Conservation (phyloP, 2,888 invertebrate genomes). For the Gibbula magus region DNA sequence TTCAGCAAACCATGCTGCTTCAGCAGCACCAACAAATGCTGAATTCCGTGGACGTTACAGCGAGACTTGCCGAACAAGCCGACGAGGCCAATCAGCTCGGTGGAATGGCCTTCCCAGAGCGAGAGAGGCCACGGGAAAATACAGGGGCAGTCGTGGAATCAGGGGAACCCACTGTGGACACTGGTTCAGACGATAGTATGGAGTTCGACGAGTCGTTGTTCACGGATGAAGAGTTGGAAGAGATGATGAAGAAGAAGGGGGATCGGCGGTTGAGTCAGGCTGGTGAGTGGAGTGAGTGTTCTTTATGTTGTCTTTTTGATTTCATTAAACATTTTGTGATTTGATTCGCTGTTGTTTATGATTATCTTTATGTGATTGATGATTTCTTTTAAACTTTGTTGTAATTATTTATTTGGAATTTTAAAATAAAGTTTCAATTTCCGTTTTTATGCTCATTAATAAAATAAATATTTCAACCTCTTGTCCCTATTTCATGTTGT, state of each 20-base stretch:
- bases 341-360: background rate
- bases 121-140: background rate
- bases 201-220: constrained; percentile 48
- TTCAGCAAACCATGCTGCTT: constrained; percentile 58
- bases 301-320: background rate
- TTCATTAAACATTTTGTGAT: background rate
- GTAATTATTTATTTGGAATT: background rate
- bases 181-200: constrained; percentile 53
- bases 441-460: background rate
- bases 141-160: background rate
- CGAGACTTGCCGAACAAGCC: constrained; percentile 11
- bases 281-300: constrained; percentile 42
- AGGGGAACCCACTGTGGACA: constrained; percentile 32
- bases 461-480: background rate
- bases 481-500: too few species aligned
- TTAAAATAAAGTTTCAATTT: background rate
- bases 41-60: constrained; percentile 39
- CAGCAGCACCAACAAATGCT: constrained; percentile 56
- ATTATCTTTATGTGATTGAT: background rate
- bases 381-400: background rate
- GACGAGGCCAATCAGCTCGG: constrained; percentile 7
- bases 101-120: constrained; percentile 7
- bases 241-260: constrained; percentile 44
- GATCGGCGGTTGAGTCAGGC: constrained; percentile 52
- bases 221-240: constrained; percentile 44